phyloP scores from a whole-genome alignment of 2,113 vertebrate genomes.

The Chascanopsetta lugubris region DNA sequence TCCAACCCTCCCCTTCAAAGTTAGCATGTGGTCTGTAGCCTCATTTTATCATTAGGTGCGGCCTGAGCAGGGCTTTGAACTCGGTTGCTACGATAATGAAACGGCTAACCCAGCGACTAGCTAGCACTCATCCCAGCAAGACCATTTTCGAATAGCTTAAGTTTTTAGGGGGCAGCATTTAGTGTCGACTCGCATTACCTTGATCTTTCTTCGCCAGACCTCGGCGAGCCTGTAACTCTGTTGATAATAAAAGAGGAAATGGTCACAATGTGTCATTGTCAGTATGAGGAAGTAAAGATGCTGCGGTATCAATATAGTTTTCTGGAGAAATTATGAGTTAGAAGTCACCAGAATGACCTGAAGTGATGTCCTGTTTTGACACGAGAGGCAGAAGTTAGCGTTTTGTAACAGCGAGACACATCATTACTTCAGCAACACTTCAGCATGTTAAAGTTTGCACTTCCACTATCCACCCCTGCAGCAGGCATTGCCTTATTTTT shows the following conservation, averaged over 20 bases:
- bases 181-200: conserved; percentile 1
- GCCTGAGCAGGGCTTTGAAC: conserved; percentile 11
- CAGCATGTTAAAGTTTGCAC: background rate
- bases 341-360: conserved; percentile 79
- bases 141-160: conserved; percentile 7
- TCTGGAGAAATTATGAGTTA: conserved; percentile 90
- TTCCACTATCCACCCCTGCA: conserved; percentile 2
- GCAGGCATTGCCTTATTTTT: conserved; percentile 7
- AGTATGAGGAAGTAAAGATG: conserved; percentile 88
- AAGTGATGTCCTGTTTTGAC: background rate
- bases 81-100: background rate
- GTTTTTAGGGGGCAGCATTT: background rate
- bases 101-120: conserved; percentile 9
- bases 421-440: conserved; percentile 10
- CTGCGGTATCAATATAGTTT: conserved; percentile 93
- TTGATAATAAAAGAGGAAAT: conserved; percentile 91
- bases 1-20: conserved; percentile 32
- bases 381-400: background rate
- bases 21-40: conserved; percentile 31
- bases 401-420: background rate
- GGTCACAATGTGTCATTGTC: conserved; percentile 90
- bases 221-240: conserved; percentile 60
- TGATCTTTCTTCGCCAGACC: conserved; percentile 19
- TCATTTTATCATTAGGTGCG: conserved; percentile 32
- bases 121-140: background rate